A percentile compares a stretch with the other conserved stretches of the same genome.
Evolutionary conservation across 2,113 vertebrate genomes (phyloP).

Genomic region (Tetrao urogallus): DNA sequence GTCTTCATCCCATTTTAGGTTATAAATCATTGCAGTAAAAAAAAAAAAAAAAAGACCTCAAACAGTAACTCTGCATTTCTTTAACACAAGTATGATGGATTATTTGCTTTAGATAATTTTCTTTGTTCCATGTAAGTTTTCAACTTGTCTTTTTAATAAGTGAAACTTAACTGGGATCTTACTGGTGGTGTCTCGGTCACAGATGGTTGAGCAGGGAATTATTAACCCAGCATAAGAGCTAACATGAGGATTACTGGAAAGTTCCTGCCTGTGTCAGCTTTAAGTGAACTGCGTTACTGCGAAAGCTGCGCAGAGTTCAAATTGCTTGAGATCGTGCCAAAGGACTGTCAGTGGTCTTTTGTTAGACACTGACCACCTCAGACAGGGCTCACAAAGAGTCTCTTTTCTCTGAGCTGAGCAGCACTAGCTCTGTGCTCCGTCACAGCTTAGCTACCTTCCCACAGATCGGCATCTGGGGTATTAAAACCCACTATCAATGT

Average conservation of each 20-base stretch:
- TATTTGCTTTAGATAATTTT: slow-evolving; percentile 3
- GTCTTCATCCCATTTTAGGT: not conserved
- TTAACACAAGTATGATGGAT: not conserved
- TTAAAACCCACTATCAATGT: not conserved
- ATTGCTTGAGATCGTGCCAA: slow-evolving; percentile 62
- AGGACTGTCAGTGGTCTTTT: slow-evolving; percentile 66
- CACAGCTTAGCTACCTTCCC: slow-evolving; percentile 22
- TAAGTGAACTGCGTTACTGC: slow-evolving; percentile 62
- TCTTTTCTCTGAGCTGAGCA: slow-evolving; percentile 55
- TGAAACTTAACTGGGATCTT: not conserved
- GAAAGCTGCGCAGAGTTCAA: slow-evolving; percentile 55
- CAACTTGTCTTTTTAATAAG: not conserved
- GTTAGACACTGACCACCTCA: slow-evolving; percentile 58
- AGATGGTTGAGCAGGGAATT: slow-evolving; percentile 54
- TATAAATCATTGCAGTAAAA: not conserved
- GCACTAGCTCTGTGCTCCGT: not conserved
- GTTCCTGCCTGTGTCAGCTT: slow-evolving; percentile 61
- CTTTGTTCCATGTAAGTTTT: not conserved
- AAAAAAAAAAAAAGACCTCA: not conserved
- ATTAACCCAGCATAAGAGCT: slow-evolving; percentile 62
- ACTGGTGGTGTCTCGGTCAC: not conserved
- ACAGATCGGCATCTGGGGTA: not conserved
- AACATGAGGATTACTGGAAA: slow-evolving; percentile 67
- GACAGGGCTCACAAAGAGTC: slow-evolving; percentile 45
- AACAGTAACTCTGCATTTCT: not conserved